Evolutionary conservation across 2,797 vertebrate species (phyloP), one percentile per base, ranked within the genome.

Genomic region (Micrastur ruficollis): DNA sequence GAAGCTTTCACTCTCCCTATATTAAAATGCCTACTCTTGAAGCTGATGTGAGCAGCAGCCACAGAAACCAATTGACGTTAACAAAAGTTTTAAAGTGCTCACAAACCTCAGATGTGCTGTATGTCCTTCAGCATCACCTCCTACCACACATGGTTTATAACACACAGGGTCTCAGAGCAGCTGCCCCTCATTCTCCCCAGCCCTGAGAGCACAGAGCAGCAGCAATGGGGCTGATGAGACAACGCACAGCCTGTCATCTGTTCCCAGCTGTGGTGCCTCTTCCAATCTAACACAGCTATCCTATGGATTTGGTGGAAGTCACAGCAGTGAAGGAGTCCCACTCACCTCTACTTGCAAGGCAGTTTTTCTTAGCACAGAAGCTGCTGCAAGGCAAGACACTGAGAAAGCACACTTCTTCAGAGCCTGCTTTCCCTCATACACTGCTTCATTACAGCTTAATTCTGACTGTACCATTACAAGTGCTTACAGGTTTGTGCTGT

Each of bases 131-230:
- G 63, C 8, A 2, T 9, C 61, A 8, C 34, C 31, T 78, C 49
- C 61, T 49, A 19, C 26, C n/a, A 18, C 0, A 0, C 9, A 11
- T 11, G 0, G 0, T 0, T 0, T 6, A 2, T 5, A 23, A 2
- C 8, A 26, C 50, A 7, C 9, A 3, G 14, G 25, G 7, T 12
- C 40, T 17, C 21, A 27, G 10, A 59, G 42, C 15, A 88, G 34
- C 25, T 5, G 0, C 9, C 11, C 15, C 8, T 11, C 0, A 6
- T 31, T 38, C 58, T 25, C 5, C n/a, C 13, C 63, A 82, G 74
- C 16, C 42, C 53, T 27, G 31, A 36, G 13, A 25, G 19, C 1
- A 1, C 53, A 31, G 14, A 53, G 20, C 1, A 0, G 44, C 6
- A 40, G 19, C 19, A 7, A 0, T 2, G 19, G 14, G 23, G 21